Base-by-base conservation (phyloP, 2,113 vertebrate species). In the Tachuris rubrigastra region DNA sequence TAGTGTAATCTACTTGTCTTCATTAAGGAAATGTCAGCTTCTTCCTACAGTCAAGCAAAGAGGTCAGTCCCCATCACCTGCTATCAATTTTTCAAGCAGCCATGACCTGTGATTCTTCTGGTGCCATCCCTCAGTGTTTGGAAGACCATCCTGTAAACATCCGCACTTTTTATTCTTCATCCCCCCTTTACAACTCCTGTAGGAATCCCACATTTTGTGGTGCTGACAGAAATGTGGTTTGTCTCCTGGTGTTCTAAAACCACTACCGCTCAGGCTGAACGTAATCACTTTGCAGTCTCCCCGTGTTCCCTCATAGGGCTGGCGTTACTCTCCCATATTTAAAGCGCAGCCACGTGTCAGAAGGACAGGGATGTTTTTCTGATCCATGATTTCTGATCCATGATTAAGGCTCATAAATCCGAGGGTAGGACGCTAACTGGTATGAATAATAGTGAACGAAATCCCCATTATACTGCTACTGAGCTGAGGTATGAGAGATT, bases 1-100 rank as follows among this genome's bases (percentile, higher is more conserved):
- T 91, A 93, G 55, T 31, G 44, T 47, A 79, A 94, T 74, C 87
- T 85, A 87, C 82, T 94, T 91, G 89, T 93, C 96, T 93, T 96
- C 91, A 77, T 94, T 87, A 96, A 69, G 50, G 39, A 97, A 96
- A 96, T 91, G 93, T 90, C 93, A 96, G 0, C 71, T 91, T 80
- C 71, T 80, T 93, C 93, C 82, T 91, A 44, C 67, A 85, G 77
- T 55, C 58, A 89, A 72, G 31, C 67, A 47, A 89, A 89, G 91
- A 85, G 78, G 91, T 87, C 87, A 93, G 12, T 62, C 50, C 50
- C 63, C 85, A 85, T 50, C 89, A 90, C 59, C 59, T 76, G 55
- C 55, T 52, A 71, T 21, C 66, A 90, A 83, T 80, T 83, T 85
- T 93, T 91, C 85, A 94, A 90, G 89, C 39, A 87, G 71, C 82